Evolutionary conservation across 2,888 invertebrate species (phyloP).

Genomic region (Dinocampus coccinellae): DNA sequence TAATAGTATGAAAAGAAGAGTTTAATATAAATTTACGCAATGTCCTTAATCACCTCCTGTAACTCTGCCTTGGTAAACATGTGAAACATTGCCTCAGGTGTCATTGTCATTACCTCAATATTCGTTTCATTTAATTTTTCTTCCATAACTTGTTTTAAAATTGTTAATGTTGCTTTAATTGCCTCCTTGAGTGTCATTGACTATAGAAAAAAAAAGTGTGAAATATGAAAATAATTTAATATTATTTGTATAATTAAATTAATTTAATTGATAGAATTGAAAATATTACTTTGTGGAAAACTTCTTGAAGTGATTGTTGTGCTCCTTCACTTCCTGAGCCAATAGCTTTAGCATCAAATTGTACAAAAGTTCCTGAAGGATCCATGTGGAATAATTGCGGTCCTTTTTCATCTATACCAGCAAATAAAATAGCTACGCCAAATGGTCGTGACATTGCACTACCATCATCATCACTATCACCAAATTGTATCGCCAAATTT

Average conservation of each 20-base stretch:
- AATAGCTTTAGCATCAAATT: constrained; percentile 98
- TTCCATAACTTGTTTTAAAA: constrained; percentile 99
- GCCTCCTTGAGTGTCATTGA: constrained; percentile 96
- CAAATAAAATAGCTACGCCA: constrained; percentile 98
- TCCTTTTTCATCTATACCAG: constrained; percentile 92
- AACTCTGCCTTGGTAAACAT: constrained; percentile 93
- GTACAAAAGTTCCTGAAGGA: constrained; percentile 98
- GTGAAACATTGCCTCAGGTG: constrained; percentile 84
- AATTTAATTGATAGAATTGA: not conserved
- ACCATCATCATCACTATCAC: constrained; percentile 97
- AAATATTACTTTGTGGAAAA: constrained; percentile 72
- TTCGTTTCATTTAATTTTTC: constrained; percentile 97
- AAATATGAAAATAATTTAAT: not conserved
- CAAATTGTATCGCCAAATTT: constrained; percentile 98
- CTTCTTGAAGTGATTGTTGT: constrained; percentile 90
- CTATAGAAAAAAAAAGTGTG: constrained; percentile 66
- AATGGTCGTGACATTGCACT: constrained; percentile 97
- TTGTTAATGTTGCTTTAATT: constrained; percentile 89
- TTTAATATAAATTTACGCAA: constrained; percentile 72
- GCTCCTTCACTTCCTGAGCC: constrained; percentile 99
- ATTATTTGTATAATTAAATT: not conserved
- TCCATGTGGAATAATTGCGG: constrained; percentile 98
- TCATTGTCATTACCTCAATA: constrained; percentile 97
- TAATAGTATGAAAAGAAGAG: constrained; percentile 3
- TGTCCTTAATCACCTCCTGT: constrained; percentile 87